Evolutionary conservation across 2,888 invertebrate genomes (phyloP).

Genomic region (Odontothrips loti): DNA sequence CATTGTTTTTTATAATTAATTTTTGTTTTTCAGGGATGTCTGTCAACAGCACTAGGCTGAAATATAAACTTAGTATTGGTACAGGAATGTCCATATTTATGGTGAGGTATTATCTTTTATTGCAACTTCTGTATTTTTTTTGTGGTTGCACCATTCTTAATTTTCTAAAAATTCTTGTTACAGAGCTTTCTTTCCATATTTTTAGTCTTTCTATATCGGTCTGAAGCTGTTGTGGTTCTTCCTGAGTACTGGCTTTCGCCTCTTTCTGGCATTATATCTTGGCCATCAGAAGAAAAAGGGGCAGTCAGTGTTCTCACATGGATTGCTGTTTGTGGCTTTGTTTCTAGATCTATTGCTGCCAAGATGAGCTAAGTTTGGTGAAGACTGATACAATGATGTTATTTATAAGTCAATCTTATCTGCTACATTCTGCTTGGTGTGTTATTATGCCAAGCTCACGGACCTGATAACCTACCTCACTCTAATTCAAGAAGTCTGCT

Average conservation of each 20-base stretch:
- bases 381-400: background rate
- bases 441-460: too few species aligned
- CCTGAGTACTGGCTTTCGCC: constrained; percentile 32
- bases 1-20: background rate
- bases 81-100: background rate
- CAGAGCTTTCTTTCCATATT: background rate
- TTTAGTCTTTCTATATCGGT: constrained; percentile 28
- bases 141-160: background rate
- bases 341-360: background rate
- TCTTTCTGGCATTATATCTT: constrained; percentile 28
- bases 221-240: constrained; percentile 30
- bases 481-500: too few species aligned
- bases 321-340: constrained; percentile 29
- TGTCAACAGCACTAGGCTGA: background rate
- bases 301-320: constrained; percentile 31
- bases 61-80: background rate
- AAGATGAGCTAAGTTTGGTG: background rate
- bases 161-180: background rate
- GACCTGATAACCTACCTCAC: too few species aligned
- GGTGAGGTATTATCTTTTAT: background rate
- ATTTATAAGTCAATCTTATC: background rate
- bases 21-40: background rate
- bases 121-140: background rate
- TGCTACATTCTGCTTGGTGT: too few species aligned
- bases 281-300: constrained; percentile 31